Evolutionary conservation across 2,113 vertebrate species (phyloP).

Genomic region (Aix galericulata): DNA sequence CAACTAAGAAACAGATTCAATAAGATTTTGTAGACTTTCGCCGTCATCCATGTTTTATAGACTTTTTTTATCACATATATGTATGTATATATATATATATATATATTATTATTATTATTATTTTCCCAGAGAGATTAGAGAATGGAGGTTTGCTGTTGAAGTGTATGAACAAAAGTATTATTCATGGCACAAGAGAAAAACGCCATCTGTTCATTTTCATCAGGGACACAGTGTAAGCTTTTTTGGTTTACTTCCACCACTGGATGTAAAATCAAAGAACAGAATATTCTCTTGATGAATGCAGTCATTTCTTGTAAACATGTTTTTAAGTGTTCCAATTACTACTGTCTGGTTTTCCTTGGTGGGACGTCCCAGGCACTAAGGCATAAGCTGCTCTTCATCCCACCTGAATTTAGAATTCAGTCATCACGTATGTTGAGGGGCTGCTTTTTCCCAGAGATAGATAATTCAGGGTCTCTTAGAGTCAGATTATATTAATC

Average conservation of each 20-base stretch:
- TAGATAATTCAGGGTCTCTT: background rate
- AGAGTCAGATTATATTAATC: constrained; percentile 7
- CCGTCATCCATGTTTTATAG: background rate
- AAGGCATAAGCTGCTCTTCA: background rate
- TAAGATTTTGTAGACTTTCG: background rate
- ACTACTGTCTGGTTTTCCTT: constrained; percentile 15
- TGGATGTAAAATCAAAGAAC: constrained; percentile 36
- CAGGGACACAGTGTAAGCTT: background rate
- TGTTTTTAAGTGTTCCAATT: constrained; percentile 5
- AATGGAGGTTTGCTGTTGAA: background rate
- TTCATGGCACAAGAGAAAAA: background rate
- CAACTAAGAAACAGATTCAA: background rate
- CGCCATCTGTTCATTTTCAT: constrained; percentile 46
- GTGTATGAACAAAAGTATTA: background rate
- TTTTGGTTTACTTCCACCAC: constrained; percentile 47
- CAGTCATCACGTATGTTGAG: constrained; percentile 29
- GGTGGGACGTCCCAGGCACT: background rate
- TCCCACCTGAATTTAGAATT: constrained; percentile 13
- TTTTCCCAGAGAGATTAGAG: background rate
- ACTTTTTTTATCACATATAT: background rate
- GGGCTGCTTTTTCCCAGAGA: background rate
- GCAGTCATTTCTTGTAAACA: constrained; percentile 33
- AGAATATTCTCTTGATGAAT: constrained; percentile 1
- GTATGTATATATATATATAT: too few relatives aligned
- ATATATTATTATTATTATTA: background rate